These are phyloP conservation scores for Tylochromis polylepis DNA, from an alignment of 2,113 vertebrate genomes.

Conservation along the genomic window DNA sequence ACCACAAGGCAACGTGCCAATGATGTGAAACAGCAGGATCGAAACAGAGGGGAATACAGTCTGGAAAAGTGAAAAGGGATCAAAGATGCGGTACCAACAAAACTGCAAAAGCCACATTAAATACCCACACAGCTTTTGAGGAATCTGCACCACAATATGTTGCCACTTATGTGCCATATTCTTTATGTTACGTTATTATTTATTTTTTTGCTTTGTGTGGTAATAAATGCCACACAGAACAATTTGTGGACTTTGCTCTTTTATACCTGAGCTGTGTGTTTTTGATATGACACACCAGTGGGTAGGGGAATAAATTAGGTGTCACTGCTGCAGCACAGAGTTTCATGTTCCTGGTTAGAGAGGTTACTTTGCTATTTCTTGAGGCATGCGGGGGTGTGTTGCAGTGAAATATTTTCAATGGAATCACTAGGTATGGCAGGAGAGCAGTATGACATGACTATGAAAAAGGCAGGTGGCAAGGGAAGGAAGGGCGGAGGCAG, in stretches of 20 bases:
- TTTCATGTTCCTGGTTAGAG: slow-evolving; percentile 4
- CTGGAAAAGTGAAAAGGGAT: slow-evolving; percentile 7
- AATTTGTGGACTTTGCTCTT: slow-evolving; percentile 2
- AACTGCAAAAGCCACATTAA: slow-evolving; percentile 7
- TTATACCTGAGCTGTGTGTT: not conserved
- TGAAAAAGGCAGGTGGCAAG: slow-evolving; percentile 39
- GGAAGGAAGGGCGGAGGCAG: slow-evolving; percentile 17
- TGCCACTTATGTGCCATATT: not conserved
- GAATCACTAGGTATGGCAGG: slow-evolving; percentile 8
- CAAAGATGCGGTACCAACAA: slow-evolving; percentile 23
- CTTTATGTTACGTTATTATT: not conserved
- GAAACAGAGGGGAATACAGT: slow-evolving; percentile 8
- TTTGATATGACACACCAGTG: not conserved
- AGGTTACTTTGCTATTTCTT: slow-evolving; percentile 26
- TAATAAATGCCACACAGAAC: not conserved
- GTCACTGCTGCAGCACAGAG: not conserved
- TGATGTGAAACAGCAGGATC: slow-evolving; percentile 30
- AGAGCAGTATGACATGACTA: slow-evolving; percentile 24
- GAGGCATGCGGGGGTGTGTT: slow-evolving; percentile 33
- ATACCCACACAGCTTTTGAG: slow-evolving; percentile 17
- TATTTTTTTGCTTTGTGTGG: not conserved
- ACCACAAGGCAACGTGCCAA: slow-evolving; percentile 17
- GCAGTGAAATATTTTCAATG: slow-evolving; percentile 22
- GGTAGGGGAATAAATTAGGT: not conserved
- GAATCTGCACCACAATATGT: not conserved